Evolutionary conservation across 2,797 vertebrate genomes (phyloP).

Genomic region (Tachyglossus aculeatus): DNA sequence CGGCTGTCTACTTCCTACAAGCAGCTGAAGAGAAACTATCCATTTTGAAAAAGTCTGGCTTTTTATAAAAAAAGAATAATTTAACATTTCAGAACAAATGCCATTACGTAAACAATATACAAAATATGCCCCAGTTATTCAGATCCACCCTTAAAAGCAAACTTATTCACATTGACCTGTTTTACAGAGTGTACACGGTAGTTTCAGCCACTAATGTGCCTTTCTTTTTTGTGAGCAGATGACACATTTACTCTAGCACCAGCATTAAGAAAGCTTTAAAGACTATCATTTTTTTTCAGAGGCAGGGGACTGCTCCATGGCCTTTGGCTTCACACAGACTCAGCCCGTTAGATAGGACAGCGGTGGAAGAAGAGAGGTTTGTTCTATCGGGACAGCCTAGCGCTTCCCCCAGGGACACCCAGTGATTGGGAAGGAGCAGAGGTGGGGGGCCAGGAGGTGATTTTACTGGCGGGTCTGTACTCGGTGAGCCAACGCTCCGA

Average conservation of each 20-base stretch:
- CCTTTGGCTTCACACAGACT: constrained; percentile 63
- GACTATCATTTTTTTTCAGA: constrained; percentile 30
- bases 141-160: constrained; percentile 7
- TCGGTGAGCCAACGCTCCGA: too few relatives aligned
- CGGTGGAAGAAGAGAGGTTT: too few relatives aligned
- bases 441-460: too few relatives aligned
- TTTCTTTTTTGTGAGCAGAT: background rate
- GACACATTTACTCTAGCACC: constrained; percentile 6
- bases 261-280: background rate
- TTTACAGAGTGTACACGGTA: too few relatives aligned
- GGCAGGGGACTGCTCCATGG: constrained; percentile 28
- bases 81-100: constrained; percentile 38
- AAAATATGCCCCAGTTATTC: constrained; percentile 1
- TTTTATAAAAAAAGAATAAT: constrained; percentile 42
- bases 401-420: constrained; percentile 62
- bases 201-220: too few relatives aligned
- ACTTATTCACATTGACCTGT: constrained; percentile 18
- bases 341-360: too few relatives aligned
- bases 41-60: background rate
- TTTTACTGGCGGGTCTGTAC: too few relatives aligned
- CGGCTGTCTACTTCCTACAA: background rate
- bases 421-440: constrained; percentile 62
- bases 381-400: constrained; percentile 25
- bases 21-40: constrained; percentile 1
- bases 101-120: constrained; percentile 9